phyloP scores from a whole-genome alignment of 2,113 vertebrate species.

The Rhegmatorhina hoffmannsi region DNA sequence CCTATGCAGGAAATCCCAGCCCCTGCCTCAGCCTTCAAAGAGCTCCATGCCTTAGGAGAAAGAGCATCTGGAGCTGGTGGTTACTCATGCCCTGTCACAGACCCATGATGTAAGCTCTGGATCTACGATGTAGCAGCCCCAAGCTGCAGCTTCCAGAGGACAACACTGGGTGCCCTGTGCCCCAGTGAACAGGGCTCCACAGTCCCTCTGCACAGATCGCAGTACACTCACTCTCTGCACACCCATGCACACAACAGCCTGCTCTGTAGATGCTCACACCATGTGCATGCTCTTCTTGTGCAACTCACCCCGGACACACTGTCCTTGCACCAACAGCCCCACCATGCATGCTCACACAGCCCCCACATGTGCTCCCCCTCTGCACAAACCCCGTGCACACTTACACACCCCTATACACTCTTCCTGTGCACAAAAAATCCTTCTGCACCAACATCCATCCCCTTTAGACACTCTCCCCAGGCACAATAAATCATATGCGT shows the following conservation, averaged over 20 bases:
- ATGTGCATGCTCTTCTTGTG: not conserved
- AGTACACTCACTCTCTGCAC: not conserved
- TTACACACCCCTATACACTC: fast-evolving
- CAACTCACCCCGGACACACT: fast-evolving
- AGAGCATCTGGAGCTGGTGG: not conserved
- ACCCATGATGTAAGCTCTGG: fast-evolving
- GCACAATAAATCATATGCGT: too few species aligned
- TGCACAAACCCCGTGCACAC: not conserved
- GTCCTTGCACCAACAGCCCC: not conserved
- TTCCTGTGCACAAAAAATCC: not conserved
- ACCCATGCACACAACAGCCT: not conserved
- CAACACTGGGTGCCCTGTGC: not conserved
- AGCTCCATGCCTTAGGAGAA: not conserved
- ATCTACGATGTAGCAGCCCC: fast-evolving
- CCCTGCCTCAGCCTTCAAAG: fast-evolving
- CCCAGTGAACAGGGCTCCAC: not conserved
- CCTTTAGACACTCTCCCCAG: not conserved
- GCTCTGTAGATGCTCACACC: fast-evolving
- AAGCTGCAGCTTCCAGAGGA: not conserved
- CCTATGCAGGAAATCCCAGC: fast-evolving
- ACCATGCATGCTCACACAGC: not conserved
- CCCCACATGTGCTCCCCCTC: fast-evolving
- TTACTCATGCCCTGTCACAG: fast-evolving
- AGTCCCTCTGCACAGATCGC: fast-evolving
- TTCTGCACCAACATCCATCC: not conserved